phyloP scores from a whole-genome alignment of 2,888 invertebrate species.

The Meteorus colon region DNA sequence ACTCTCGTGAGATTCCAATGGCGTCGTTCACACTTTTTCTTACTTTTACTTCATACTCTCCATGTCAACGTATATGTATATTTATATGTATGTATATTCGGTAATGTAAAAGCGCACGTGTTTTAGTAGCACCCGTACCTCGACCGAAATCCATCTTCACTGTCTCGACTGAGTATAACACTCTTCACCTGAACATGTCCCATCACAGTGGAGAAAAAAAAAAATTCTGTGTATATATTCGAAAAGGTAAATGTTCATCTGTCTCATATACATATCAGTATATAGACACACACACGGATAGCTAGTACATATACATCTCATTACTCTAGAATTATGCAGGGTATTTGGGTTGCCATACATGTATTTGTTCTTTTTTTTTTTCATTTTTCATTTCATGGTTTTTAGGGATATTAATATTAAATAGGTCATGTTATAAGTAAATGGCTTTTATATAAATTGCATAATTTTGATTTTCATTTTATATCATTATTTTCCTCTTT shows the following conservation, averaged over 20 bases:
- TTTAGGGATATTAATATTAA: neutral
- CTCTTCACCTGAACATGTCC: neutral
- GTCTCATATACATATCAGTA: too few species aligned
- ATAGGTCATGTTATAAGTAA: neutral
- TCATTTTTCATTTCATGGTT: constrained; percentile 2
- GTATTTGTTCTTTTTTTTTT: neutral
- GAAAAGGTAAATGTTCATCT: too few species aligned
- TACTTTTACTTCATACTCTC: neutral
- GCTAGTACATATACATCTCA: neutral
- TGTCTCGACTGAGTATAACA: neutral
- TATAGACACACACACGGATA: too few species aligned
- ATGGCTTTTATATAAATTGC: constrained; percentile 3
- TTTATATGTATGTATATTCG: neutral
- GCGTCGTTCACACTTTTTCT: constrained; percentile 17
- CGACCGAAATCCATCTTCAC: constrained; percentile 3
- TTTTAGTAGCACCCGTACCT: neutral
- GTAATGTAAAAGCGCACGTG: neutral
- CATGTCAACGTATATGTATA: neutral
- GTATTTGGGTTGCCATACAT: neutral
- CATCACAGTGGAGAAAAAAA: neutral
- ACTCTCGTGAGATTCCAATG: constrained; percentile 5
- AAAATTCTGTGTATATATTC: neutral
- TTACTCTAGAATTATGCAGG: neutral
- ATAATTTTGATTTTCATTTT: neutral
- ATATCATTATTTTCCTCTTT: constrained; percentile 17